Conservation (phyloP, 2,113 vertebrate species). For the Spheniscus mendiculus region DNA sequence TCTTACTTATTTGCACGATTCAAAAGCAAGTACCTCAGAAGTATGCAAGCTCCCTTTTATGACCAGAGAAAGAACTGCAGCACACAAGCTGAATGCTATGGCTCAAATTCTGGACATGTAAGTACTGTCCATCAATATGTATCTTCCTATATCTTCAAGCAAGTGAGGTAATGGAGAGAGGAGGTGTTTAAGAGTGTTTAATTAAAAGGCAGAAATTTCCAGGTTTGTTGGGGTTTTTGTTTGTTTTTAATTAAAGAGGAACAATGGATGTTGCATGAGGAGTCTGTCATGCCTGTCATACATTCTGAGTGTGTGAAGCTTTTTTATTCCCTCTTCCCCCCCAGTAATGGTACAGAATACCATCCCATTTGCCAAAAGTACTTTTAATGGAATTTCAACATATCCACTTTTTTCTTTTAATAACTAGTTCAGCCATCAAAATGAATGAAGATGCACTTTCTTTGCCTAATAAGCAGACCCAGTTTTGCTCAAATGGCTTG, state of each 20-base stretch:
- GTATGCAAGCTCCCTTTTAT: not conserved
- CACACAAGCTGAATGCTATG: not conserved
- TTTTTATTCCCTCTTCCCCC: not conserved
- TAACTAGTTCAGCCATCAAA: not conserved
- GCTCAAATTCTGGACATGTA: rapidly evolving
- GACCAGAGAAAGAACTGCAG: not conserved
- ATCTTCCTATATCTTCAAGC: not conserved
- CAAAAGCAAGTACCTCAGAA: not conserved
- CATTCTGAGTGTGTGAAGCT: not conserved
- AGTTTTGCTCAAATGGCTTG: not conserved
- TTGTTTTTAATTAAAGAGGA: not conserved
- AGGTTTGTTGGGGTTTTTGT: not conserved
- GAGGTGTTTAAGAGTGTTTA: not conserved
- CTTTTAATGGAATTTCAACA: not conserved
- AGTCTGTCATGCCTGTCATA: not conserved
- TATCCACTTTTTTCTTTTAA: not conserved
- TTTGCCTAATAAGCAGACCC: not conserved
- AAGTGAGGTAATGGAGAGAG: not conserved
- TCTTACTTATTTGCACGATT: not conserved
- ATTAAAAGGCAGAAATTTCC: not conserved
- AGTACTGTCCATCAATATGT: not conserved
- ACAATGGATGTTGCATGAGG: not conserved
- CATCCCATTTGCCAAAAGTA: not conserved
- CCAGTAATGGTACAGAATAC: not conserved
- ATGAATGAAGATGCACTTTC: not conserved